A percentile compares a stretch with the other conserved stretches of the same genome.
Evolutionary conservation across 2,888 invertebrate species (phyloP).

Genomic region (Phaonia tiefii): DNA sequence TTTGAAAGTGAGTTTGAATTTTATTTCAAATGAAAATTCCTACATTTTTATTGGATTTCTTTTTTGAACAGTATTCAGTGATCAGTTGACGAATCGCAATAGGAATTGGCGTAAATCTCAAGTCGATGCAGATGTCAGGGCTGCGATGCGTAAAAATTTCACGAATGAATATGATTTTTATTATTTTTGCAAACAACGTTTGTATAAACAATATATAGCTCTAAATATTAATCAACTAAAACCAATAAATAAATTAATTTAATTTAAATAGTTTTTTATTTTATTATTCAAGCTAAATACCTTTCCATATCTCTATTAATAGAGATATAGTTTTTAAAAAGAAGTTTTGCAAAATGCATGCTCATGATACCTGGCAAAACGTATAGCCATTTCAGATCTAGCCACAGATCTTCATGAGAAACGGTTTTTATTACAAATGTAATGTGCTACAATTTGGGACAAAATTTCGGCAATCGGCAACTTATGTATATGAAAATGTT

Average conservation of each 20-base stretch:
- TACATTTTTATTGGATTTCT: neutral
- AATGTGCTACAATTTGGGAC: neutral
- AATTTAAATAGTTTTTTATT: neutral
- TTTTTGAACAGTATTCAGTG: conserved; percentile 70
- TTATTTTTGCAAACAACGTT: conserved; percentile 91
- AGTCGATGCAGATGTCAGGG: conserved; percentile 73
- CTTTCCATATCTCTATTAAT: too few species aligned
- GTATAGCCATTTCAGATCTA: too few species aligned
- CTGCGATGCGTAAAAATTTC: conserved; percentile 90
- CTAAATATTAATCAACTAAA: conserved; percentile 65
- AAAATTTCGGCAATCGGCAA: too few species aligned
- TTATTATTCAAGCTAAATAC: too few species aligned
- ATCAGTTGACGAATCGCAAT: conserved; percentile 82
- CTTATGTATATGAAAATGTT: too few species aligned
- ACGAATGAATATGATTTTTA: conserved; percentile 94
- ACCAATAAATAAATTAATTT: neutral
- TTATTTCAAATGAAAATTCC: too few species aligned
- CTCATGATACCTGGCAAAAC: too few species aligned
- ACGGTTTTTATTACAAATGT: too few species aligned
- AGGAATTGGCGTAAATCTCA: conserved; percentile 90
- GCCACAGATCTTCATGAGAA: too few species aligned
- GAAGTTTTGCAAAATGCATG: too few species aligned
- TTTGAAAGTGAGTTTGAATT: conserved; percentile 88
- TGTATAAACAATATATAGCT: conserved; percentile 80
- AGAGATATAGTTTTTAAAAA: too few species aligned